phyloP scores from a whole-genome alignment of 2,797 vertebrate genomes.

The Iguana delicatissima region DNA sequence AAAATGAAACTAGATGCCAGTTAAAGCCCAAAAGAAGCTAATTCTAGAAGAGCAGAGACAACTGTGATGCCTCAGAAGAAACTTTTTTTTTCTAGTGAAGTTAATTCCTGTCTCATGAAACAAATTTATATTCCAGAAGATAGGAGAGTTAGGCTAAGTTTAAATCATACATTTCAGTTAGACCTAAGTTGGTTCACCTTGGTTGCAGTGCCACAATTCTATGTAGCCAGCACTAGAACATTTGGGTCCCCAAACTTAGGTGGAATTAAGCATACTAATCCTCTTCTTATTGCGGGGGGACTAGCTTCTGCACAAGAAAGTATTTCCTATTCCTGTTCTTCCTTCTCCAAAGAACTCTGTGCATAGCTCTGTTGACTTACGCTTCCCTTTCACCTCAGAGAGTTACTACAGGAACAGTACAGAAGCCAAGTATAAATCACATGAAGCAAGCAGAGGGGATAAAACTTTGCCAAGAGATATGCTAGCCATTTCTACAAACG shows the following conservation, averaged over 20 bases:
- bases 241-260: slow-evolving; percentile 1
- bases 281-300: background rate
- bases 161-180: slow-evolving; percentile 18
- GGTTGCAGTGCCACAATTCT: slow-evolving; percentile 15
- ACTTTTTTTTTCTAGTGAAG: fast-evolving
- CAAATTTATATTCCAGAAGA: background rate
- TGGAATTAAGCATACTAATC: background rate
- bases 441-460: background rate
- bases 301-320: background rate
- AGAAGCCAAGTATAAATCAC: slow-evolving; percentile 39
- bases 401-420: slow-evolving; percentile 6
- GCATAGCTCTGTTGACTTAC: slow-evolving; percentile 9
- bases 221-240: slow-evolving; percentile 21
- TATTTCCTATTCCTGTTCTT: background rate
- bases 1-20: slow-evolving; percentile 23
- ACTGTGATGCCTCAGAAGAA: background rate
- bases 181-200: slow-evolving; percentile 25
- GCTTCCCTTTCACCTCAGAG: background rate
- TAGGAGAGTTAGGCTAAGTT: background rate
- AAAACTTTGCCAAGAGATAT: slow-evolving; percentile 19
- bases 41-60: background rate
- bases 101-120: background rate
- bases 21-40: background rate
- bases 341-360: slow-evolving; percentile 22
- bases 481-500: slow-evolving; percentile 11